Conservation (phyloP, 1,140 invertebrate genomes). For the Drosophila murphyi region DNA sequence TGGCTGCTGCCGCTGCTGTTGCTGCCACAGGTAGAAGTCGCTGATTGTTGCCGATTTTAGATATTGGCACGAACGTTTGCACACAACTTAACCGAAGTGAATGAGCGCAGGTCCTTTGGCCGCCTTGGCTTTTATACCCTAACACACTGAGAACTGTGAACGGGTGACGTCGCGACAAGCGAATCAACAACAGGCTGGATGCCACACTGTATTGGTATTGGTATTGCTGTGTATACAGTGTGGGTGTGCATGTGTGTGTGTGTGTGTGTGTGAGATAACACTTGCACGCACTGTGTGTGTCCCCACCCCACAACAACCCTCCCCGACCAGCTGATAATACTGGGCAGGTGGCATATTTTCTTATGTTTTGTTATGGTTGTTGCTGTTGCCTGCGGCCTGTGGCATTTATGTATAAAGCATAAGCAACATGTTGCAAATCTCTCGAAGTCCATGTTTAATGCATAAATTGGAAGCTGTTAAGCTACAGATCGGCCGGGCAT, state of each 20-base stretch:
- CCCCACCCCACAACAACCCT: constrained; percentile 14
- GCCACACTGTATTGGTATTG: not conserved
- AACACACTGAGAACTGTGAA: constrained; percentile 3
- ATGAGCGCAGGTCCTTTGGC: constrained; percentile 56
- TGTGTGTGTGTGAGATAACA: constrained; percentile 43
- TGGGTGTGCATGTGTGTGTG: not conserved
- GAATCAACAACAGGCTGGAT: constrained; percentile 2
- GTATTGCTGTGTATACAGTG: constrained; percentile 18
- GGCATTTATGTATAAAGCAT: constrained; percentile 14
- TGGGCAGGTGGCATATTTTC: constrained; percentile 34
- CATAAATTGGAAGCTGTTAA: constrained; percentile 12
- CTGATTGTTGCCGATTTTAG: constrained; percentile 27
- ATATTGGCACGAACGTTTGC: constrained; percentile 43
- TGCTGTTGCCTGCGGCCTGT: constrained; percentile 35
- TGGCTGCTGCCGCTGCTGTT: constrained; percentile 19
- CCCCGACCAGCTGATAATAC: not conserved
- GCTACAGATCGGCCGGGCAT: constrained; percentile 3
- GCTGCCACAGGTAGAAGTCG: constrained; percentile 52
- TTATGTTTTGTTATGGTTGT: constrained; percentile 45
- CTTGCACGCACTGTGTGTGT: constrained; percentile 24
- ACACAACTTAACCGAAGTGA: constrained; percentile 60
- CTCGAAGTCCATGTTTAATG: constrained; percentile 20
- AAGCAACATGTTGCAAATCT: constrained; percentile 53
- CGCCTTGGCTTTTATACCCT: constrained; percentile 57
- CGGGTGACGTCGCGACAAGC: constrained; percentile 30